Base-by-base conservation (phyloP, 2,888 invertebrate genomes). In the Erpobdella octoculata region DNA sequence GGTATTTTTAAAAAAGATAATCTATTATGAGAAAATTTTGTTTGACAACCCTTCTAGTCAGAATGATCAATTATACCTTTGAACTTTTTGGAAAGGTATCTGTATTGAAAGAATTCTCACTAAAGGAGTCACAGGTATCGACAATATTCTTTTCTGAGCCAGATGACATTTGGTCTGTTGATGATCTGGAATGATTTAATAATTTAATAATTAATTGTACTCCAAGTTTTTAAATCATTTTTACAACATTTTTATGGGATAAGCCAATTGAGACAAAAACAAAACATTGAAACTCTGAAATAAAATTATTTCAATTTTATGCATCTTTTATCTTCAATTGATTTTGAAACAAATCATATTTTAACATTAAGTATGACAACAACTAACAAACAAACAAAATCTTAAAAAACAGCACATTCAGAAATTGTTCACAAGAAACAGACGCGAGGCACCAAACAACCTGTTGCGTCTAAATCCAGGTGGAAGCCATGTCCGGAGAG, bases 401-500 rank as follows among this genome's bases (percentile, higher is more conserved):
- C 48, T 31, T 2, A 9, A 21, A 21, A 2, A 25, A 18, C 8
- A 36, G 15, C 15, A 38, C 18, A 35, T 18, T 38, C 66, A 28
- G n/a, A 37, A 9, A 36, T 6, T 9, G 35, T 8, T 37, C 6
- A 21, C 35, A 65, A 41, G 18, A 41, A n/a, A n/a, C n/a, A n/a
- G n/a, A n/a, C n/a, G n/a, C n/a, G n/a, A n/a, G n/a, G n/a, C n/a
- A n/a, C n/a, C n/a, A n/a, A n/a, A n/a, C n/a, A n/a, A n/a, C n/a
- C n/a, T n/a, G n/a, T 15, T 53, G 21, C 53, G 53, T 25, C 4
- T 1, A 46, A 67, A 67, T 0, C 92, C 95, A 85, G 96, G 95
- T 0, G 96, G 96, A 86, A 95, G 95, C 96, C 96, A 96, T 0
- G 95, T 95, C 53, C 93, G 90, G 5, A 93, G 94, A 25, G 82